A percentile compares a stretch with the other conserved stretches of the same genome.
Conservation (phyloP, 2,113 vertebrate genomes). For the Trichomycterus rosablanca region DNA sequence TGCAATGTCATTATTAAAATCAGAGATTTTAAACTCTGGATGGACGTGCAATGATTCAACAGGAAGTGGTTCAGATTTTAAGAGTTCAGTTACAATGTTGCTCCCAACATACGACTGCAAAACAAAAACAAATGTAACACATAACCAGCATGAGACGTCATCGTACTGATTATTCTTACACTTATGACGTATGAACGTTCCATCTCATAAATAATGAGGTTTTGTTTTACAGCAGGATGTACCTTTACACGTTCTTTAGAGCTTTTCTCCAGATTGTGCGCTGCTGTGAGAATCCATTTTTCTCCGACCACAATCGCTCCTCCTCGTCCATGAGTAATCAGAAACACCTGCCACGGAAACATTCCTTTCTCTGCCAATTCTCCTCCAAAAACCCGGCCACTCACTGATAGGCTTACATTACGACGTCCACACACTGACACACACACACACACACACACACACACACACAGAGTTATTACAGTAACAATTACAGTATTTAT, state of each 20-base stretch:
- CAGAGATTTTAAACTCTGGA: slow-evolving; percentile 13
- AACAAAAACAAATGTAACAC: background rate
- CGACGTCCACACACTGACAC: slow-evolving; percentile 26
- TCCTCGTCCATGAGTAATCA: background rate
- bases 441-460: slow-evolving; percentile 16
- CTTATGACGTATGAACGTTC: background rate
- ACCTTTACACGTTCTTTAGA: background rate
- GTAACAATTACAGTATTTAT: too few species aligned
- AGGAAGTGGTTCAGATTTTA: background rate
- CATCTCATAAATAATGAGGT: background rate
- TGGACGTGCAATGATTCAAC: slow-evolving; percentile 15
- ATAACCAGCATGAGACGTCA: too few species aligned
- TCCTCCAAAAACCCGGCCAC: slow-evolving; percentile 54
- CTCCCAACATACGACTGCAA: slow-evolving; percentile 21
- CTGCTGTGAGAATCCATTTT: slow-evolving; percentile 41
- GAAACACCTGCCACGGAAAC: slow-evolving; percentile 66
- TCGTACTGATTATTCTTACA: too few species aligned
- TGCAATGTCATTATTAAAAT: slow-evolving; percentile 30
- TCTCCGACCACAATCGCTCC: slow-evolving; percentile 39
- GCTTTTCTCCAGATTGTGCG: slow-evolving; percentile 7
- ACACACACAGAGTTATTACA: too few species aligned
- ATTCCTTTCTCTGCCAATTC: background rate
- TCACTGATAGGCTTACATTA: background rate
- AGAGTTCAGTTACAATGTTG: background rate
- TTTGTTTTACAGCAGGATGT: background rate